phyloP scores from a whole-genome alignment of 2,888 invertebrate species.

The Tenthredo livida region DNA sequence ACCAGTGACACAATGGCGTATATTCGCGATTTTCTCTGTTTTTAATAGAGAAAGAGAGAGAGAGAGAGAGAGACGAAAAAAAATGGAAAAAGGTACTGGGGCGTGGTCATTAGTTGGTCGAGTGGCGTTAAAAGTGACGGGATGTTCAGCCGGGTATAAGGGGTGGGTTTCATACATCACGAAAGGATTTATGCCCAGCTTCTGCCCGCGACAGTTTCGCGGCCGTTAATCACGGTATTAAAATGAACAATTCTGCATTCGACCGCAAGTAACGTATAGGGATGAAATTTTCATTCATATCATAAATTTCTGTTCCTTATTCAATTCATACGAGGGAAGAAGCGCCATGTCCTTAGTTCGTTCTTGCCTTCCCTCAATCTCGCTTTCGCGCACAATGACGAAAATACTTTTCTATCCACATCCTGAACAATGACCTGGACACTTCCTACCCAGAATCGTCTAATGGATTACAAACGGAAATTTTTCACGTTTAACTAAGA shows the following conservation, averaged over 20 bases:
- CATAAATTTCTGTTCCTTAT: neutral
- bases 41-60: neutral
- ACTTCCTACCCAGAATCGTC: neutral
- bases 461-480: neutral
- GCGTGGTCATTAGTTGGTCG: conserved; percentile 44
- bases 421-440: neutral
- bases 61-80: neutral
- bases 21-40: neutral
- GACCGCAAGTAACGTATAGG: conserved; percentile 24
- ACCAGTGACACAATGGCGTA: neutral
- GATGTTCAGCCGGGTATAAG: neutral
- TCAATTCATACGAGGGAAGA: neutral
- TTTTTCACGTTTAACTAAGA: neutral
- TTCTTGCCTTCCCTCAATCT: too few relatives aligned
- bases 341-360: neutral
- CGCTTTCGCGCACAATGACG: too few relatives aligned
- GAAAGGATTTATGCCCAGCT: conserved; percentile 64
- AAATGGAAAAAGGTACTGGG: neutral
- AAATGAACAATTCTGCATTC: conserved; percentile 67
- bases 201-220: conserved; percentile 64
- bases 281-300: neutral
- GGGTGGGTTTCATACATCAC: conserved; percentile 57
- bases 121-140: conserved; percentile 53
- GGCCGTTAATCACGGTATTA: conserved; percentile 66
- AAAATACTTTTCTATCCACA: neutral